Evolutionary conservation across 2,888 invertebrate species (phyloP), one percentile per base, ranked within the genome.

Genomic region (Drosophila flavopinicola): DNA sequence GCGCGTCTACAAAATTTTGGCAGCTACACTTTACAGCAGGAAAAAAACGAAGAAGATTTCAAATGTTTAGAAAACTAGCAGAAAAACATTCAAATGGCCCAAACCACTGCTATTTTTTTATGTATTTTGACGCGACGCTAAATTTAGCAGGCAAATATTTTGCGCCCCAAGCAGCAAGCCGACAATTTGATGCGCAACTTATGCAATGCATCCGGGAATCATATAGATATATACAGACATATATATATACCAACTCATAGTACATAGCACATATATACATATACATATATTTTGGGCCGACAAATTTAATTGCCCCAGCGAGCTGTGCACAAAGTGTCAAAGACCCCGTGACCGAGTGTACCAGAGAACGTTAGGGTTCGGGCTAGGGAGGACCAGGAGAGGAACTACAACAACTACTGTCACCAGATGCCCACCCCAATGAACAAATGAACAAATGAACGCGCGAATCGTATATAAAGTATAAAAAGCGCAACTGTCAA

Each of bases 331-430:
- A 38, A 82, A 75, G 76, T 88, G 89, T 89, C 89, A 89, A 89
- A 89, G 89, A 89, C 89, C 90, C 88, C 85, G 75, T 89, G 89
- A 89, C 90, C 89, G 89, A 89, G 76, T 89, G 87, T 78, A 72
- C 72, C 69, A 76, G 59, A 78, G 72, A 73, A 58, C 45, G 53
- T 47, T 54, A 35, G 56, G 24, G 45, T n/a, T n/a, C n/a, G n/a
- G n/a, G 25, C 48, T 41, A 35, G 59, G 33, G 61, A 39, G 45
- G 60, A 44, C 25, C 29, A n/a, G n/a, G n/a, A n/a, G 48, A 60
- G 60, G 27, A 49, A 59, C 35, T 58, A 30, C 61, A 47, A 48
- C 67, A 74, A 54, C n/a, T n/a, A n/a, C n/a, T 70, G 61, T 68
- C 47, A 63, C 51, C 48, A 48, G 32, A 49, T 39, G 39, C 13